Base-by-base conservation (phyloP, 2,113 vertebrate genomes). In the Paradoxurus hermaphroditus region DNA sequence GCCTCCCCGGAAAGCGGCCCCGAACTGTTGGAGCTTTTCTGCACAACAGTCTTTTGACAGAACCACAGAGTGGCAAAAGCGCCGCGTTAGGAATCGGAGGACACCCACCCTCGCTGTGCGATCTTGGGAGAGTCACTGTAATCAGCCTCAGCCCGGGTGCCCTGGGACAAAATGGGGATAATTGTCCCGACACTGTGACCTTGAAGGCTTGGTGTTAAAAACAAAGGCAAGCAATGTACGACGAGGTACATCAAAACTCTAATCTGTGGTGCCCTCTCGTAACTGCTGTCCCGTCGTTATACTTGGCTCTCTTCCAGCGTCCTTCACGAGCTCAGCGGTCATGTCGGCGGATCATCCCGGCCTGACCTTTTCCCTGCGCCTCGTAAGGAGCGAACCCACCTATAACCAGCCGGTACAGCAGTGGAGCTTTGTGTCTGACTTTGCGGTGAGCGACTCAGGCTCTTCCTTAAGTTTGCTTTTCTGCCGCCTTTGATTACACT, bases 371-470 rank as follows among this genome's bases (percentile, higher is more conserved):
- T 99, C 99, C 97, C 99, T 99, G 75, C 99, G 98, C 87, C 98
- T 99, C 68, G 90, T 99, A 91, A 98, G 99, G 81, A 99, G 99
- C 0, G 99, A 99, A 34, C 99, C 99, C 0, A 99, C 99, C 0
- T 99, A 99, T 96, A 99, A 99, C 96, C 99, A 99, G 95, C 99
- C 99, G 0, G 97, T 99, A 3, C 99, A 99, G 97, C 99, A 99
- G 36, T 99, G 99, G 99, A 99, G 98, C 83, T 99, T 99, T 75
- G 97, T 99, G 44, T 99, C 99, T 3, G 99, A 99, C 97, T 99
- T 99, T 97, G 99, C 99, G 59, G 99, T 99, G 98, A 99, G 99
- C 95, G 19, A 49, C 39, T 5, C 9, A 14, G 27, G 23, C 25
- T 44, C 68, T 44, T 31, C 25, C 41, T 51, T 72, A 39, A 0